phyloP scores from a whole-genome alignment of 2,888 invertebrate species.

The Drosophila diplacantha region DNA sequence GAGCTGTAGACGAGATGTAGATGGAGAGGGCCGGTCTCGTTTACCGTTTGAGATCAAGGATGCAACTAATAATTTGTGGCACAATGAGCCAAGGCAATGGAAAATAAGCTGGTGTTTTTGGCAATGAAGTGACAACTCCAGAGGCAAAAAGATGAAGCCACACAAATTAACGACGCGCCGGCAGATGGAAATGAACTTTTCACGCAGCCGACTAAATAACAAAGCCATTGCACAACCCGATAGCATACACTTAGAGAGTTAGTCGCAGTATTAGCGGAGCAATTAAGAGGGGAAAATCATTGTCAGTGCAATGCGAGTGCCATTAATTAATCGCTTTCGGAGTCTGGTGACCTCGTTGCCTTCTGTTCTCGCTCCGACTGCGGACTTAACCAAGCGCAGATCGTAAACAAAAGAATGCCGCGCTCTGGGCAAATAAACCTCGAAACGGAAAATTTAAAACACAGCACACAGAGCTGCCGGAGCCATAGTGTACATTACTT shows the following conservation, averaged over 20 bases:
- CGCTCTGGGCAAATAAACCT: constrained; percentile 42
- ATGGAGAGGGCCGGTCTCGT: constrained; percentile 18
- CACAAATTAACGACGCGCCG: constrained; percentile 34
- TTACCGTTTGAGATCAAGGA: constrained; percentile 62
- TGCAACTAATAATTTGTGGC: constrained; percentile 38
- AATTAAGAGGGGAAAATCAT: constrained; percentile 34
- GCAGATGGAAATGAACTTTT: constrained; percentile 45
- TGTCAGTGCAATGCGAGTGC: constrained; percentile 19
- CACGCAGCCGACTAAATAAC: constrained; percentile 50
- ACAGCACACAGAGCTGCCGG: constrained; percentile 15
- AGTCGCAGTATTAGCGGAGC: constrained; percentile 25
- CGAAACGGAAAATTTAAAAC: constrained; percentile 41
- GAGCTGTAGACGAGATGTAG: constrained; percentile 2
- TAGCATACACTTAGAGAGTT: constrained; percentile 14
- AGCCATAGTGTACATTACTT: constrained; percentile 16
- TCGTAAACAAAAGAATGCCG: constrained; percentile 39
- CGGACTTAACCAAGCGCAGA: constrained; percentile 37
- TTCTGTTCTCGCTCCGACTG: constrained; percentile 36
- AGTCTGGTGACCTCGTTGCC: constrained; percentile 31
- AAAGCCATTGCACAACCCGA: constrained; percentile 38
- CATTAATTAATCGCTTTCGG: constrained; percentile 28
- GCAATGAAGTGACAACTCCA: constrained; percentile 33
- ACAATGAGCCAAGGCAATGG: constrained; percentile 27
- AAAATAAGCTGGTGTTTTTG: constrained; percentile 40
- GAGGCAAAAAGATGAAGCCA: constrained; percentile 17